A percentile compares a stretch with the other conserved stretches of the same genome.
phyloP scores from a whole-genome alignment of 2,888 invertebrate genomes.

The Drosophila kambysellisi region DNA sequence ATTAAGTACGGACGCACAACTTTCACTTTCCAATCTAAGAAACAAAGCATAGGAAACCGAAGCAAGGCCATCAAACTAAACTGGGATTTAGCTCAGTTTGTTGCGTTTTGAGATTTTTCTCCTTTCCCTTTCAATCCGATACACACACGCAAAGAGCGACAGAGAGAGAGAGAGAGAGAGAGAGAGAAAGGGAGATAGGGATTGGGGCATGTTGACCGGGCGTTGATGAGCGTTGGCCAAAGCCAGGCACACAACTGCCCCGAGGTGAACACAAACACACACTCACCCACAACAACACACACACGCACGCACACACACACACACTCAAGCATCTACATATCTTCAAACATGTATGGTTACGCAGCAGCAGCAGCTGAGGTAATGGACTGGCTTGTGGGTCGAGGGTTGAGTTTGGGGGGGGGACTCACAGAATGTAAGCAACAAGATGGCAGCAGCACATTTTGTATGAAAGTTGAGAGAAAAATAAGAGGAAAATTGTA shows the following conservation, averaged over 20 bases:
- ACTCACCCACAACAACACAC: conserved; percentile 16
- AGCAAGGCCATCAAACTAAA: conserved; percentile 62
- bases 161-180: background rate
- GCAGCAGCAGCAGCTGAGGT: conserved; percentile 45
- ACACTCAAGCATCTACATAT: conserved; percentile 13
- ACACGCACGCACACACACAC: conserved; percentile 1
- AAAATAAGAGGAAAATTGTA: conserved; percentile 82
- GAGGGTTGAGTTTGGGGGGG: background rate
- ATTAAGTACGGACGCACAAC: conserved; percentile 45
- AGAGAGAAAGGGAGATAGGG: conserved; percentile 4
- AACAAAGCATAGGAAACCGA: conserved; percentile 32
- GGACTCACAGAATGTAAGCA: conserved; percentile 58
- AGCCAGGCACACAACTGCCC: conserved; percentile 51
- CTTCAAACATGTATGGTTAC: conserved; percentile 57
- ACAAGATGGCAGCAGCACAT: conserved; percentile 74
- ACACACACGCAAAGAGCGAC: conserved; percentile 22
- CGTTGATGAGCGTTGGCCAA: conserved; percentile 47
- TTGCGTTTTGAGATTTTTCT: conserved; percentile 71
- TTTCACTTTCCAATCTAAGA: conserved; percentile 54
- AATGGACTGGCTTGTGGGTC: background rate
- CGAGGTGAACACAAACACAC: conserved; percentile 38
- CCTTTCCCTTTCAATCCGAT: conserved; percentile 64
- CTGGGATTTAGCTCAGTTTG: conserved; percentile 74
- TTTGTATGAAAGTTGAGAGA: conserved; percentile 75
- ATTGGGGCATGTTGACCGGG: conserved; percentile 19